phyloP scores from a whole-genome alignment of 2,797 vertebrate genomes.

The Enteromius viviparus region DNA sequence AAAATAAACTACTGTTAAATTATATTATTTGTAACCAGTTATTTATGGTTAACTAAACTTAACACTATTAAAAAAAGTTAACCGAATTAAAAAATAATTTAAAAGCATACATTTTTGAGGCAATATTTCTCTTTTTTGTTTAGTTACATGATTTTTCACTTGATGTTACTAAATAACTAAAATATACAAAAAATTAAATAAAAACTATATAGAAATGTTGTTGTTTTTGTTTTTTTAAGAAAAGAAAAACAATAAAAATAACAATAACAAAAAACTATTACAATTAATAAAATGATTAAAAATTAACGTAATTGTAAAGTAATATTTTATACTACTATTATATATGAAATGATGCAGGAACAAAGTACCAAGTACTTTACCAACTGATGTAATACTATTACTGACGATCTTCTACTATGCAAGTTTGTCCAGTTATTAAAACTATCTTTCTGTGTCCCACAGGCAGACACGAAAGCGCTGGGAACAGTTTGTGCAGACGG shows the following conservation, averaged over 20 bases:
- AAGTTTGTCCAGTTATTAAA: not conserved
- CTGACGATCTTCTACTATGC: not conserved
- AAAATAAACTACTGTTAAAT: too few relatives aligned
- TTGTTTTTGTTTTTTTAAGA: too few relatives aligned
- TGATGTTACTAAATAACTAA: not conserved
- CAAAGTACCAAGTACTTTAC: not conserved
- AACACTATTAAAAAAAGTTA: not conserved
- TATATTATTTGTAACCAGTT: not conserved
- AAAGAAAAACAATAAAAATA: not conserved
- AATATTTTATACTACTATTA: too few relatives aligned
- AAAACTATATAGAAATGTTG: not conserved
- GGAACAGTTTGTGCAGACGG: slow-evolving; percentile 97
- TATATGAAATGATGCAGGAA: not conserved
- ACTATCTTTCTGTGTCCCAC: not conserved
- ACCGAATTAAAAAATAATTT: not conserved
- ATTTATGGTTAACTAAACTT: not conserved
- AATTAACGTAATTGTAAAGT: too few relatives aligned
- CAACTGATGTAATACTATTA: not conserved
- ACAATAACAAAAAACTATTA: not conserved
- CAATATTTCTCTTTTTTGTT: not conserved
- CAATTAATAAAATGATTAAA: too few relatives aligned
- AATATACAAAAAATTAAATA: not conserved
- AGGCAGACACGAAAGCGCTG: slow-evolving; percentile 95
- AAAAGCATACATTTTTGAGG: not conserved
- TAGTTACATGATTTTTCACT: not conserved